These are phyloP conservation scores for Rhabdomys dilectus DNA, from an alignment of 2,113 vertebrate genomes.

Conservation along the genomic window DNA sequence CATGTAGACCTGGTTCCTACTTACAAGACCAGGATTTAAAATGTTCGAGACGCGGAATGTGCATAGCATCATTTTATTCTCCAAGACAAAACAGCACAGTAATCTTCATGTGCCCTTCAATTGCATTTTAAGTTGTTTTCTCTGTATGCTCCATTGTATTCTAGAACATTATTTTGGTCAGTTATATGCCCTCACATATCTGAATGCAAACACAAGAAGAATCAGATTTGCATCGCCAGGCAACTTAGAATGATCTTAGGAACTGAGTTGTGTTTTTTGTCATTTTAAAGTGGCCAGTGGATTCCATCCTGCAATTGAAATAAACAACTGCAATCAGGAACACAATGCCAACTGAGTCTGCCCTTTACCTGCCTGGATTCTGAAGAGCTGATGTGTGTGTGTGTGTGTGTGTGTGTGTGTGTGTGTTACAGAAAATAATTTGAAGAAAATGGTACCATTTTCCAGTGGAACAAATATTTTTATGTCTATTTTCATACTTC, in stretches of 20 bases:
- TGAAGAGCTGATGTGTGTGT: background rate
- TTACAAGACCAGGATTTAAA: background rate
- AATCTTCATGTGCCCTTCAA: background rate
- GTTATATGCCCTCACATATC: background rate
- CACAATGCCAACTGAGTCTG: background rate
- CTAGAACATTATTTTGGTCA: background rate
- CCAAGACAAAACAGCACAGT: background rate
- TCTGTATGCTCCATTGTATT: background rate
- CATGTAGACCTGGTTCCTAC: background rate
- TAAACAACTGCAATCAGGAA: background rate
- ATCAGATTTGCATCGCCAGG: background rate
- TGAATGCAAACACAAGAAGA: background rate
- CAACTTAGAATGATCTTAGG: background rate
- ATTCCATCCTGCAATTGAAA: background rate
- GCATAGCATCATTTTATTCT: background rate
- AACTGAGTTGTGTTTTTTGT: background rate
- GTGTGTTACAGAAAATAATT: background rate
- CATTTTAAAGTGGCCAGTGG: background rate
- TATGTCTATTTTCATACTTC: background rate
- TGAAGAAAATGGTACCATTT: background rate
- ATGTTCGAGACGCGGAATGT: background rate
- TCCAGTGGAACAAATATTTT: background rate
- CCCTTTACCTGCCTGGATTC: background rate
- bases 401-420: no score
- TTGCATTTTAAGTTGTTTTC: background rate